Conservation (phyloP, 2,888 invertebrate genomes). For the Gastrophysa polygoni region DNA sequence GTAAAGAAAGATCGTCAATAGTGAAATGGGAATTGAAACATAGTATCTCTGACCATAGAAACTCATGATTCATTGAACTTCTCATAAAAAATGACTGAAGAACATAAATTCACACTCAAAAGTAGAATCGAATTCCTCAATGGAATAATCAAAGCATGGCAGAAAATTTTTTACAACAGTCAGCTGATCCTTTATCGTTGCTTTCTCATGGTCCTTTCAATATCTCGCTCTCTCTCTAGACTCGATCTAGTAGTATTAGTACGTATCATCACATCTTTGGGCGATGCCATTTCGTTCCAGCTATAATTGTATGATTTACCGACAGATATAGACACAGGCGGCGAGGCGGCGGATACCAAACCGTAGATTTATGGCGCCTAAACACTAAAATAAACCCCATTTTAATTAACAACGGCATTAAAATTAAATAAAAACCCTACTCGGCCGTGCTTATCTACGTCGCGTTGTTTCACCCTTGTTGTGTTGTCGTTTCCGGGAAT, state of each 20-base stretch:
- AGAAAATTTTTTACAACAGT: too few relatives aligned
- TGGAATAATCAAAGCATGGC: too few relatives aligned
- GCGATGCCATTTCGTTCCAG: conserved; percentile 54
- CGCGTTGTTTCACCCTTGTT: conserved; percentile 6
- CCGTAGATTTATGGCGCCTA: conserved; percentile 26
- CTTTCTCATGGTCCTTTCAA: conserved; percentile 38
- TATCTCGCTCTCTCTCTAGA: conserved; percentile 52
- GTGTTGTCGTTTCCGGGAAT: background rate
- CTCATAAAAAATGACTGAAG: too few relatives aligned
- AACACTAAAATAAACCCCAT: conserved; percentile 32
- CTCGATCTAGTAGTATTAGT: conserved; percentile 51
- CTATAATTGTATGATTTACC: conserved; percentile 57
- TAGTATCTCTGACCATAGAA: too few relatives aligned
- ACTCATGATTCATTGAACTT: too few relatives aligned
- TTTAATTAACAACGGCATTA: conserved; percentile 53
- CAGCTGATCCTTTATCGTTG: too few relatives aligned
- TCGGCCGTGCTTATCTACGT: conserved; percentile 8
- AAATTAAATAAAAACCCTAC: conserved; percentile 48
- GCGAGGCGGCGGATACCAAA: conserved; percentile 46
- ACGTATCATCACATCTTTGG: conserved; percentile 56
- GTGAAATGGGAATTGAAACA: too few relatives aligned
- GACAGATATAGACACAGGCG: conserved; percentile 51
- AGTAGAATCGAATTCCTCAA: too few relatives aligned
- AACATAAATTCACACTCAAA: too few relatives aligned
- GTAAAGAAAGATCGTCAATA: too few relatives aligned